Evolutionary conservation across 2,113 vertebrate species (phyloP), one percentile per base, ranked within the genome.

Genomic region (Odontesthes bonariensis): DNA sequence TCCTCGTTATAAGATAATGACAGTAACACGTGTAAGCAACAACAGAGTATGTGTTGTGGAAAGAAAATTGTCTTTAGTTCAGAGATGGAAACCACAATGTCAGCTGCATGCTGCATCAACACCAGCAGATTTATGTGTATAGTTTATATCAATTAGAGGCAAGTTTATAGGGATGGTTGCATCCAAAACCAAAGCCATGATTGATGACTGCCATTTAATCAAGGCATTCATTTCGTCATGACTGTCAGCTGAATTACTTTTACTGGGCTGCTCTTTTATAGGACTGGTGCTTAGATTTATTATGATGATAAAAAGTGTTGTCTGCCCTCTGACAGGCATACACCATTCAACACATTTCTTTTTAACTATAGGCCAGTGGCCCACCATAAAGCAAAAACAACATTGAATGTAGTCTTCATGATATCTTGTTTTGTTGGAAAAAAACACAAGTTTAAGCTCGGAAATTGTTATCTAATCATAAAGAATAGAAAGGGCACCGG

Each of bases 191-290:
- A 38, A 80, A 80, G 77, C 77, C 40, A 13, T 88, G 91, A 91
- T 89, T 89, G 88, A 94, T 86, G 83, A 86, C 70, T 77, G 90
- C 83, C 78, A 81, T 88, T 89, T 90, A 57, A 90, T 80, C 82
- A 73, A 71, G 70, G 72, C 85, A 79, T 91, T 92, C 84, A 90
- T 86, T 88, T 90, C 73, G 27, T 81, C 85, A 65, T 86, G 88
- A 89, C 87, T 84, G 85, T 89, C 87, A 77, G 88, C 88, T 67
- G n/a, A 85, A 79, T 83, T 47, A 40, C 63, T 77, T 83, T 89
- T 86, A 89, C 83, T 65, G 78, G 77, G 74, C 63, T 65, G 49
- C n/a, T 77, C 68, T 57, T 91, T 89, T 89, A 83, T 59, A 76
- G 77, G 67, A 82, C 73, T 53, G 55, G 60, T 61, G 53, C 61